These are phyloP conservation scores for Temnothorax nylanderi DNA, from an alignment of 1,140 invertebrate genomes.

Conservation along the genomic window DNA sequence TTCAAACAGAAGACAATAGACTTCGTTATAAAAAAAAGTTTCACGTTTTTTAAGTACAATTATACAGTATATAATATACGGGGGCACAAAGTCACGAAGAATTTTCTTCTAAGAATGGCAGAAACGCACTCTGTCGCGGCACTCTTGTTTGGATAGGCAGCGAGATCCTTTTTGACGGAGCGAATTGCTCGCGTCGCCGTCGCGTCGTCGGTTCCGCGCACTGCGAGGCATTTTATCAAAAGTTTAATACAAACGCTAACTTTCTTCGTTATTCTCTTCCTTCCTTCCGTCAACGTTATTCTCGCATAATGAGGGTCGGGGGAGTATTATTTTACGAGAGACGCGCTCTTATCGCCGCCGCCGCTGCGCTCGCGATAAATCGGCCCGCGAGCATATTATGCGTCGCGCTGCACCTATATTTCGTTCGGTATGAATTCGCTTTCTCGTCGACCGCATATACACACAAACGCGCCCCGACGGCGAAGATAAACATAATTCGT, in stretches of 20 bases:
- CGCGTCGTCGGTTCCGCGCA: conserved; percentile 56
- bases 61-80: not conserved
- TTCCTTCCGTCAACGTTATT: conserved; percentile 79
- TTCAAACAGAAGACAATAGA: not conserved
- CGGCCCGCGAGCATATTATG: conserved; percentile 53
- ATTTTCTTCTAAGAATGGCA: conserved; percentile 21
- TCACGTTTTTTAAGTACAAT: too few species aligned
- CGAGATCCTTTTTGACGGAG: conserved; percentile 68
- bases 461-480: not conserved
- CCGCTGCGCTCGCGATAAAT: conserved; percentile 62
- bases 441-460: not conserved
- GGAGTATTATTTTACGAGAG: conserved; percentile 76
- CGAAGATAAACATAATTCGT: conserved; percentile 17
- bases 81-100: not conserved
- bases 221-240: conserved; percentile 73
- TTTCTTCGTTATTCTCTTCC: conserved; percentile 79
- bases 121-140: conserved; percentile 31
- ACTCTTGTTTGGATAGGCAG: conserved; percentile 55
- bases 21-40: not conserved
- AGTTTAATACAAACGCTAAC: conserved; percentile 77
- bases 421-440: conserved; percentile 10
- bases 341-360: conserved; percentile 69
- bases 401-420: conserved; percentile 34
- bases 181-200: conserved; percentile 62
- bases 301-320: conserved; percentile 77